These are phyloP conservation scores for Muntiacus muntjak DNA, from an alignment of 2,113 vertebrate genomes.

Conservation along the genomic window DNA sequence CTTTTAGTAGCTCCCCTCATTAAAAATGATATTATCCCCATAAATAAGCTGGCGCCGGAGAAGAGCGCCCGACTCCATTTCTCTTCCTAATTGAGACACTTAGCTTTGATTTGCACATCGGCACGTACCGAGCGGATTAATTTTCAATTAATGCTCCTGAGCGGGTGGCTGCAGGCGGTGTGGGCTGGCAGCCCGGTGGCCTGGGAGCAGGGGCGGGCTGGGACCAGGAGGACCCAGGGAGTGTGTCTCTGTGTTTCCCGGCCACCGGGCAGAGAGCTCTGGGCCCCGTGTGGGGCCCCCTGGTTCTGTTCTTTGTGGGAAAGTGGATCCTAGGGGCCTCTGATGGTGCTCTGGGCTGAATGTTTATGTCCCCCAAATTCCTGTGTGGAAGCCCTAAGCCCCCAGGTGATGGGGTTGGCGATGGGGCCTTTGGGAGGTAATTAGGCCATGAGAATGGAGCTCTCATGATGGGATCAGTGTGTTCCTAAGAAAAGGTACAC, in stretches of 20 bases:
- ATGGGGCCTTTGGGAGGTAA: neutral
- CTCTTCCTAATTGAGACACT: conserved; percentile 73
- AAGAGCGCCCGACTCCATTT: conserved; percentile 60
- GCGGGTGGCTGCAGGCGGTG: conserved; percentile 36
- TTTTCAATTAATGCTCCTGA: conserved; percentile 76
- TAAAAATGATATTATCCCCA: conserved; percentile 58
- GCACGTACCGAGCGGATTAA: conserved; percentile 71
- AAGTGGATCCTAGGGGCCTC: neutral
- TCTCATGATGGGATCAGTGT: neutral
- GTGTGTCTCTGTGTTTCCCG: neutral
- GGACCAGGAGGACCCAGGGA: neutral
- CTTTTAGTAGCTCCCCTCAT: conserved; percentile 56
- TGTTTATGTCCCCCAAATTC: neutral
- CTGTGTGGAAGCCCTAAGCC: neutral
- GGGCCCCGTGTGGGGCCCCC: neutral
- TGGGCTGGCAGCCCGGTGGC: conserved; percentile 45
- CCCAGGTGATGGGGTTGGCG: neutral
- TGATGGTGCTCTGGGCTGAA: neutral
- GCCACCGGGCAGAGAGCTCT: accelerated
- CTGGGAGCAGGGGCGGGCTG: neutral
- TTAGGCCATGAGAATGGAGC: neutral
- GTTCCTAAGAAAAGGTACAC: neutral
- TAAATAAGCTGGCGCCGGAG: conserved; percentile 44
- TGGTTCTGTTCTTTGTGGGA: neutral
- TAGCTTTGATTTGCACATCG: conserved; percentile 69